Evolutionary conservation across 2,797 vertebrate genomes (phyloP), one percentile per base, ranked within the genome.

Genomic region (Catamblyrhynchus diadema): DNA sequence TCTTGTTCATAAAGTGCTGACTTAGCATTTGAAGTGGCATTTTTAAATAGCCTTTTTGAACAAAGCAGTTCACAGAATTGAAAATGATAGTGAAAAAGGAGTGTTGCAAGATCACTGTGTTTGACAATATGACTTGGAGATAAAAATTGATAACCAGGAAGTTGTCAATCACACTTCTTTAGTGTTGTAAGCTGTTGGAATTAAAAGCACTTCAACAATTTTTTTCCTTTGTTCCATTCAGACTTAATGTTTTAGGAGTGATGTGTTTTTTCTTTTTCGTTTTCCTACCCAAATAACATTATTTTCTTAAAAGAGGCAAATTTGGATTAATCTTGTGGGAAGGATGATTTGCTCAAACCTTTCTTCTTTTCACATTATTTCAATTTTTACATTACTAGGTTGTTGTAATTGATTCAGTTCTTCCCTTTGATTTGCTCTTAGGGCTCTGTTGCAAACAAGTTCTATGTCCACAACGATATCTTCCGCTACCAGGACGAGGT

Each of bases 401-500:
- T 41, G 5, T 30, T 92, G 17, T 37, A 87, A 72, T 28, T 93
- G 13, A 88, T 72, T 69, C 1, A 7, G 14, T 37, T 86, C 53
- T 54, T 90, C 6, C 22, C 17, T 85, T 80, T 72, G 41, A 51
- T 90, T 92, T 95, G 39, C 53, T 82, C 95, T 51, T 92, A 99
- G 99, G 99, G 99, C 4, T 99, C 99, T 21, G 99, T 99, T 65
- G 98, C 99, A 72, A 99, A 99, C 97, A 99, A 99, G 88, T 99
- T 99, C 97, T 99, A 99, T 86, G 99, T 99, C 82, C 99, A 99
- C 96, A 99, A 99, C 2, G 99, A 99, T 64, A 99, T 99, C 95
- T 99, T 99, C 94, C 99, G 99, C 88, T 99, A 99, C 96, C 99
- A 99, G 87, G 99, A 99, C 89, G 99, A 99, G 89, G 99, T 99